A percentile compares a stretch with the other conserved stretches of the same genome.
These are phyloP conservation scores for Choristoneura fumiferana DNA, from an alignment of 1,140 invertebrate genomes.

Conservation along the genomic window DNA sequence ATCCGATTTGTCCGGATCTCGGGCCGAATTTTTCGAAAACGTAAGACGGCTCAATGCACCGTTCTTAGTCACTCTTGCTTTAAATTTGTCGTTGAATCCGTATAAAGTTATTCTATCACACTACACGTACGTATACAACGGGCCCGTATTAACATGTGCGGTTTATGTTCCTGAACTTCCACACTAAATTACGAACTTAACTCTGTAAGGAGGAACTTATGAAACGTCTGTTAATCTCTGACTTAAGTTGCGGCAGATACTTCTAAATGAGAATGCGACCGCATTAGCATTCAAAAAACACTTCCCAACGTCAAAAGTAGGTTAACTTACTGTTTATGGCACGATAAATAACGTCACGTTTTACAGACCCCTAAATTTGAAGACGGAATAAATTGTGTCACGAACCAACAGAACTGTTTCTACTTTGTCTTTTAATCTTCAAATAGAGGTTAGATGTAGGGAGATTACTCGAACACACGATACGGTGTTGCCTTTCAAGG, in stretches of 20 bases:
- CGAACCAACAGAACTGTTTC: constrained; percentile 1
- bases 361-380: constrained; percentile 9
- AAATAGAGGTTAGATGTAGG: background rate
- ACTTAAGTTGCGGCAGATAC: constrained; percentile 27
- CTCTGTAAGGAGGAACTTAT: constrained; percentile 37
- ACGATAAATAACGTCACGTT: constrained; percentile 14
- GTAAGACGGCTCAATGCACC: constrained; percentile 40
- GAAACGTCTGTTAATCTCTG: constrained; percentile 43
- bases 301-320: constrained; percentile 8
- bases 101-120: background rate
- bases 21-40: constrained; percentile 46
- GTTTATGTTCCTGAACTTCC: constrained; percentile 44
- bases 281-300: constrained; percentile 2
- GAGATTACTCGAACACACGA: constrained; percentile 11
- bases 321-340: background rate
- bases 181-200: constrained; percentile 50
- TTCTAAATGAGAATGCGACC: constrained; percentile 7
- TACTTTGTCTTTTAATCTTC: constrained; percentile 3
- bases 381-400: constrained; percentile 12
- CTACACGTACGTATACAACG: constrained; percentile 18
- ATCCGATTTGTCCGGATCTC: constrained; percentile 66
- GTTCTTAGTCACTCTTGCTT: constrained; percentile 26
- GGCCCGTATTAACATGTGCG: constrained; percentile 26
- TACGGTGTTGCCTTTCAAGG: constrained; percentile 2
- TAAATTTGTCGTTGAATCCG: constrained; percentile 5